Evolutionary conservation across 2,888 invertebrate species (phyloP).

Genomic region (Apoderus coryli): DNA sequence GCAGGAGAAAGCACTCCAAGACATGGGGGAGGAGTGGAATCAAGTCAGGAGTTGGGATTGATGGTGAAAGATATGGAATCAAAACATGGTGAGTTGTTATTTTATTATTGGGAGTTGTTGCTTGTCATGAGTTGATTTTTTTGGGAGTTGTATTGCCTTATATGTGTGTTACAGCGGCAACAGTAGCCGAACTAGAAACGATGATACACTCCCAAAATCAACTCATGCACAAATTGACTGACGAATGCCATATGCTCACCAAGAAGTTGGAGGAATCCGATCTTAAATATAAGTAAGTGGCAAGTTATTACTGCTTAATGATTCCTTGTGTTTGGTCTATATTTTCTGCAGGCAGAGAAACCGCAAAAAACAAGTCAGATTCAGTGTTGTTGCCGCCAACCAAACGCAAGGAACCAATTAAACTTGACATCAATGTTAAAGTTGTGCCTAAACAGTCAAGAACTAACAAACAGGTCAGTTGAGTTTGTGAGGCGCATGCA

Average conservation of each 20-base stretch:
- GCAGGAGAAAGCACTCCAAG: background rate
- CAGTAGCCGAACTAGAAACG: slow-evolving; percentile 78
- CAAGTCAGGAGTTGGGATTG: slow-evolving; percentile 56
- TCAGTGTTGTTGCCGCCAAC: slow-evolving; percentile 33
- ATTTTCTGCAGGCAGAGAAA: slow-evolving; percentile 10
- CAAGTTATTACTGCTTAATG: too few species aligned
- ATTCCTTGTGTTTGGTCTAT: slow-evolving; percentile 32
- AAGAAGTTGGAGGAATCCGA: slow-evolving; percentile 80
- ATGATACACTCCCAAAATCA: slow-evolving; percentile 83
- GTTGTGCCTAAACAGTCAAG: slow-evolving; percentile 55
- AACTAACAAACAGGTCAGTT: slow-evolving; percentile 35
- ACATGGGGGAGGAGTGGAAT: too few species aligned
- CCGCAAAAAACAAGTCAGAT: slow-evolving; percentile 33
- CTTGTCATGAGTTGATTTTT: slow-evolving; percentile 33
- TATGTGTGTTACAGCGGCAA: slow-evolving; percentile 57
- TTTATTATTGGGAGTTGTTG: background rate
- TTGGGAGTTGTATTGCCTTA: slow-evolving; percentile 18
- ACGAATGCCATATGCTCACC: slow-evolving; percentile 78
- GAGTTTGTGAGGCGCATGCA: too few species aligned
- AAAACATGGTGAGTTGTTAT: slow-evolving; percentile 53
- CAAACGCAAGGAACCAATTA: slow-evolving; percentile 52
- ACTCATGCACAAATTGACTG: slow-evolving; percentile 84
- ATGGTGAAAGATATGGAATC: slow-evolving; percentile 67
- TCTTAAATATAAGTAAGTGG: slow-evolving; percentile 75
- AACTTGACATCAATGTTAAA: slow-evolving; percentile 65